Evolutionary conservation across 2,113 vertebrate species (phyloP).

Genomic region (Macaca nemestrina): DNA sequence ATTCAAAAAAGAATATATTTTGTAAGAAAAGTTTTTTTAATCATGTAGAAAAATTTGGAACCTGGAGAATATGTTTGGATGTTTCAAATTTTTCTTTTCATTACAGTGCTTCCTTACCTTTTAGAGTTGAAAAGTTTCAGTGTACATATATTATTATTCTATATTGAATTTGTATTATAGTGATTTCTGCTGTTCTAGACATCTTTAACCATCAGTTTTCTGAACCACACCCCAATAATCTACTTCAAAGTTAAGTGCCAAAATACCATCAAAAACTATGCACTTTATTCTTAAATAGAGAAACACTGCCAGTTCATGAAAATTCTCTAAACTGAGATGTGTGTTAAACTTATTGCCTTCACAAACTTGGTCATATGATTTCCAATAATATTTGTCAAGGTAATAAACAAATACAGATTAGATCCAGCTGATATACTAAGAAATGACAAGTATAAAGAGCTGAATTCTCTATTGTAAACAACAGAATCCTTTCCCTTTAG

Average conservation of each 20-base stretch:
- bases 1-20: conserved; percentile 21
- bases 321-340: neutral
- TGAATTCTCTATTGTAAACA: neutral
- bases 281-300: conserved; percentile 24
- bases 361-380: neutral
- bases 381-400: neutral
- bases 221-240: neutral
- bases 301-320: neutral
- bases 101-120: neutral
- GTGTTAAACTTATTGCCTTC: neutral
- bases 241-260: conserved; percentile 9
- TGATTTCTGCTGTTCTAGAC: neutral
- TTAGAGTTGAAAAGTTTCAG: neutral
- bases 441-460: neutral
- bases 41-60: neutral
- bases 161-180: neutral
- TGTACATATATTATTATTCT: neutral
- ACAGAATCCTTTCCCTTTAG: neutral
- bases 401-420: conserved; percentile 14
- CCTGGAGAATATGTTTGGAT: neutral
- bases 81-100: conserved; percentile 35
- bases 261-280: conserved; percentile 17
- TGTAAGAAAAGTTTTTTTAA: neutral
- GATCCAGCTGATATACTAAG: neutral
- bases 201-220: neutral